phyloP scores from a whole-genome alignment of 2,888 invertebrate genomes.

The Atherix ibis region DNA sequence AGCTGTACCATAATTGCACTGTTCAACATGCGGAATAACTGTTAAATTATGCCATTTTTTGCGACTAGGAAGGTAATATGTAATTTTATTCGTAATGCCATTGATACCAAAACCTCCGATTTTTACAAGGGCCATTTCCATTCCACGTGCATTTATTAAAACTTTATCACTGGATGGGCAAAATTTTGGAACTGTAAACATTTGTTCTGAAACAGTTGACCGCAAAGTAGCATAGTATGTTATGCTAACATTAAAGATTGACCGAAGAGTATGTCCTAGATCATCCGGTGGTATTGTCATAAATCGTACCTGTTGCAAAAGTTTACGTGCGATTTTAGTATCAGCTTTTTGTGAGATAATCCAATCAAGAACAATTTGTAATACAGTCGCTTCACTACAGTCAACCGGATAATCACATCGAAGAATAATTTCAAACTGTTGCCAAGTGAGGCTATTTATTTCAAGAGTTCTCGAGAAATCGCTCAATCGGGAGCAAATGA shows the following conservation, averaged over 20 bases:
- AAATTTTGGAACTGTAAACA: not conserved
- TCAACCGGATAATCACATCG: slow-evolving; percentile 52
- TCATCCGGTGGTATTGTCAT: slow-evolving; percentile 16
- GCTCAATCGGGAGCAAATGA: slow-evolving; percentile 45
- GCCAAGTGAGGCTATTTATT: slow-evolving; percentile 41
- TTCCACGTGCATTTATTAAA: slow-evolving; percentile 46
- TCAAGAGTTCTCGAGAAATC: slow-evolving; percentile 43
- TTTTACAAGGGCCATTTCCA: slow-evolving; percentile 50
- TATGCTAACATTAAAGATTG: not conserved
- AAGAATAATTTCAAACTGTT: slow-evolving; percentile 45
- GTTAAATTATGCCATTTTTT: slow-evolving; percentile 48
- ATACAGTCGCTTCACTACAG: slow-evolving; percentile 44
- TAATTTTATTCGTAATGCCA: slow-evolving; percentile 52
- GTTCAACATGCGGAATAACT: slow-evolving; percentile 54
- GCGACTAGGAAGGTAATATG: slow-evolving; percentile 42
- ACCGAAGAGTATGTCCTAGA: slow-evolving; percentile 6
- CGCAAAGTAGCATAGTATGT: not conserved
- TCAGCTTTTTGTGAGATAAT: slow-evolving; percentile 22
- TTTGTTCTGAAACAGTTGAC: not conserved
- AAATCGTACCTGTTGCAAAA: slow-evolving; percentile 21
- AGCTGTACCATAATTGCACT: slow-evolving; percentile 55
- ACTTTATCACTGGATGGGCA: slow-evolving; percentile 14
- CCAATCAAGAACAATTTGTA: slow-evolving; percentile 44
- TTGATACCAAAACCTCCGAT: slow-evolving; percentile 52
- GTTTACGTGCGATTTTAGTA: slow-evolving; percentile 10